Evolutionary conservation across 2,113 vertebrate genomes (phyloP), one percentile per base, ranked within the genome.

Genomic region (Nothocercus nigrocapillus): DNA sequence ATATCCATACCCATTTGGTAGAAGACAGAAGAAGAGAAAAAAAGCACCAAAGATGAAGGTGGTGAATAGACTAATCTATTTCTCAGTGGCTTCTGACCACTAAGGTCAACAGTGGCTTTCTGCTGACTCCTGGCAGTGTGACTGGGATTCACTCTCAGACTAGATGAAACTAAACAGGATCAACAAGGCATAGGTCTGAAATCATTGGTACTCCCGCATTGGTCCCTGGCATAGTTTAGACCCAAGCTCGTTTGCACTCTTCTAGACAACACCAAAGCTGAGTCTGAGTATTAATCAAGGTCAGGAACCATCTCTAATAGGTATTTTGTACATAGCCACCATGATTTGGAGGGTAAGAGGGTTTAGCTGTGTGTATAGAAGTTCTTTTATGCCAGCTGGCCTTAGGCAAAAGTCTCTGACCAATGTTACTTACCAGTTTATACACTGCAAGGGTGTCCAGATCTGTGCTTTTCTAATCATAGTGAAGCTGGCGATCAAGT

Each of bases 81-180:
- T 90, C 79, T 66, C 63, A 78, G 54, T 34, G 38, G 27, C 62
- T 78, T 86, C 73, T 72, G 47, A 59, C 68, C 11, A 8, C n/a
- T 30, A 22, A 76, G 74, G 49, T n/a, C 56, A 89, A 38, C 7
- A 45, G 16, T 53, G 12, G 4, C 68, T 94, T 93, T 89, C 72
- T 67, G 28, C 77, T 89, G 69, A 69, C 22, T 88, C 9, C 32
- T 82, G 58, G 44, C 40, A 93, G 56, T 42, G 63, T 51, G 54
- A 44, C 28, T 81, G 79, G 85, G 28, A 64, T 86, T 94, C 44
- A 47, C 13, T 94, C 51, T 84, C 47, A 72, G 62, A 73, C 25
- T 38, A 68, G 90, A 79, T 61, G 82, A 93, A 93, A 70, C 34
- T n/a, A 42, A 88, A 88, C 10, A 70, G 68, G 61, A 94, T 32